phyloP scores from a whole-genome alignment of 2,888 invertebrate species.

The Zaprionus obscuricornis region DNA sequence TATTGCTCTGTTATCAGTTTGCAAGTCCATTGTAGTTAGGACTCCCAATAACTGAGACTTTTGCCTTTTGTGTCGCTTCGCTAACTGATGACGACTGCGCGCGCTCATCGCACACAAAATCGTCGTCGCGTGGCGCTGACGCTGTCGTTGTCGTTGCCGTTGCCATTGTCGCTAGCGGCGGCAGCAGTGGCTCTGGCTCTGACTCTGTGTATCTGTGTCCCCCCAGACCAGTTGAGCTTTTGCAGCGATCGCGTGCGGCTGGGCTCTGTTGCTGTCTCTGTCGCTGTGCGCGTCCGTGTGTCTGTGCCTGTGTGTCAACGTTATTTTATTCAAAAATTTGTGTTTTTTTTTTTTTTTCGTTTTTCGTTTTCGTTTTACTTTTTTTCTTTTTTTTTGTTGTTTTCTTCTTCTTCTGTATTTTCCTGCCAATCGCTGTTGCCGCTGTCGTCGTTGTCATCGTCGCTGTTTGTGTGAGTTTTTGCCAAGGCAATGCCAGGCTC shows the following conservation, averaged over 20 bases:
- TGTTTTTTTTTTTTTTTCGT: too few relatives aligned
- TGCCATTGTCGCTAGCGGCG: not conserved
- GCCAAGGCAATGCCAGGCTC: constrained; percentile 37
- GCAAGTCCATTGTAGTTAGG: constrained; percentile 44
- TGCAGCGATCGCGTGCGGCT: constrained; percentile 79
- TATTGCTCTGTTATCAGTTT: constrained; percentile 45
- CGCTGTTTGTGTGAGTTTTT: not conserved
- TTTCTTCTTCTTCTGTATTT: too few relatives aligned
- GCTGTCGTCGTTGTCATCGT: constrained; percentile 6
- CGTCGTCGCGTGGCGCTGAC: constrained; percentile 25
- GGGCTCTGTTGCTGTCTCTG: constrained; percentile 51
- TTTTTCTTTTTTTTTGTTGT: too few relatives aligned
- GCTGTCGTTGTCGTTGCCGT: not conserved
- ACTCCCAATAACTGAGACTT: constrained; percentile 19
- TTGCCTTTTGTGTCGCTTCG: not conserved
- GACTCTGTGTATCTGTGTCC: constrained; percentile 42
- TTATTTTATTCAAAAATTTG: too few relatives aligned
- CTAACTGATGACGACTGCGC: constrained; percentile 26
- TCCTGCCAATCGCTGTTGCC: constrained; percentile 14
- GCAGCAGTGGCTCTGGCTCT: constrained; percentile 29
- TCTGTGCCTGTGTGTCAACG: too few relatives aligned
- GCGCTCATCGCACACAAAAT: constrained; percentile 46
- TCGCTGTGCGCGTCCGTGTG: not conserved
- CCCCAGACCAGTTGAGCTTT: constrained; percentile 75
- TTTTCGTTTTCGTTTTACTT: too few relatives aligned